Base-by-base conservation (phyloP, 1,140 invertebrate genomes). In the Oedothorax gibbosus region DNA sequence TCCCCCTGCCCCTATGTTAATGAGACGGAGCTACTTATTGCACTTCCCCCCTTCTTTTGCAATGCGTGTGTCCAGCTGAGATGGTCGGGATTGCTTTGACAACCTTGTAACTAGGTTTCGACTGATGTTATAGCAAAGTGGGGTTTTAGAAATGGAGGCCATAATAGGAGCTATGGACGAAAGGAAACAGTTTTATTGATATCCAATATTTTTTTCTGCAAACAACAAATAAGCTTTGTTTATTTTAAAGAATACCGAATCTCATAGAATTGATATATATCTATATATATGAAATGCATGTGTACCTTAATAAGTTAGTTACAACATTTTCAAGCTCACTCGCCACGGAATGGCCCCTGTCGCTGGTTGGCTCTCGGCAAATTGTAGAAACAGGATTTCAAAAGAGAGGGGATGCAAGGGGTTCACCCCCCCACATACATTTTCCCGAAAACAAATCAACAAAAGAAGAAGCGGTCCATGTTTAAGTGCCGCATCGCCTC, bases 11-110 rank as follows among this genome's bases (percentile, higher is more conserved):
- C 35, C 78, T 81, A 81, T 81, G 78, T 71, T 81, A 81, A 81
- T 81, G 78, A 81, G 78, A 18, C 18, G 77, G 64, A 65, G 77
- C 77, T 79, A 79, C 77, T 79, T 64, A 79, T 68, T 79, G 53
- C 51, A 14, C n/a, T 18, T 68, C 56, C 77, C 64, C 56, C 68
- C 66, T 71, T 60, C 66, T 71, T 71, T 71, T 68, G 14, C 35
- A 35, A 35, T 35, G 35, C 35, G 35, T 35, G 50, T 66, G 72
- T 75, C 72, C 72, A 57, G 57, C 57, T 12, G 57, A 12, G 18
- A 18, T 2, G 18, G 3, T 62, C 18, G 57, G 57, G 35, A 5
- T 62, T 62, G 57, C 12, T 62, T 18, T 12, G 57, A 2, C 12
- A 62, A 12, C 18, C 57, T 12, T 15, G 57, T 18, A 62, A 18